Base-by-base conservation (phyloP, 2,888 invertebrate species). In the Archips crataeganus region DNA sequence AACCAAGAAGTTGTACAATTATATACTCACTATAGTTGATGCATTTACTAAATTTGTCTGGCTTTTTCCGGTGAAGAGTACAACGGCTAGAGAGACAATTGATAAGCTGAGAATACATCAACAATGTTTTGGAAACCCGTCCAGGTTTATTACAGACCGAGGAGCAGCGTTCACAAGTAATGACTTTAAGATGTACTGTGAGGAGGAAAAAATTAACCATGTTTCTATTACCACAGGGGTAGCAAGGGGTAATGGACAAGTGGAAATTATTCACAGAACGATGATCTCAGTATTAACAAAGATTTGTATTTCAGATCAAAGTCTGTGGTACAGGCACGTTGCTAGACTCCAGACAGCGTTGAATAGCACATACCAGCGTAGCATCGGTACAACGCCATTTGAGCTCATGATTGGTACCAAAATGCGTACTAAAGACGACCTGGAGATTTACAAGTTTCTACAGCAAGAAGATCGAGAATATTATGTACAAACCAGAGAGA, bases 21-120 rank as follows among this genome's bases (percentile, higher is more conserved):
- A 64, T 13, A 64, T 64, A 34, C 49, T 64, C 2, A 64, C 64
- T n/a, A 32, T 64, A 11, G 34, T 64, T 0, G 64, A 64, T 3
- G 64, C 34, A 0, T 64, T 64, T 9, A 64, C 64, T 0, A 64
- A 64, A 9, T 64, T 64, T 49, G 49, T 64, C 1, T 64, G 64
- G 49, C 34, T 64, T 4, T 64, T 49, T 10, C 49, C 64, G 13
- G 36, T 36, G 0, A 66, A 66, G 3, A 54, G 39, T 3, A 66
- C 66, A 0, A 39, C 66, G 0, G 6, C 5, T 39, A 10, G 8
- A 23, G 66, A 66, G 9, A 66, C 66, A 11, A 5, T 66, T 6
- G 39, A 66, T 42, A 66, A 66, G 42, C 0, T 66, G 23, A 54
- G 0, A 9, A 57, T 66, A 13, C 23, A 42, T 8, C 66, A 65